A percentile compares a stretch with the other conserved stretches of the same genome.
These are phyloP conservation scores for Homarus americanus DNA, from an alignment of 1,140 invertebrate genomes.

Conservation along the genomic window DNA sequence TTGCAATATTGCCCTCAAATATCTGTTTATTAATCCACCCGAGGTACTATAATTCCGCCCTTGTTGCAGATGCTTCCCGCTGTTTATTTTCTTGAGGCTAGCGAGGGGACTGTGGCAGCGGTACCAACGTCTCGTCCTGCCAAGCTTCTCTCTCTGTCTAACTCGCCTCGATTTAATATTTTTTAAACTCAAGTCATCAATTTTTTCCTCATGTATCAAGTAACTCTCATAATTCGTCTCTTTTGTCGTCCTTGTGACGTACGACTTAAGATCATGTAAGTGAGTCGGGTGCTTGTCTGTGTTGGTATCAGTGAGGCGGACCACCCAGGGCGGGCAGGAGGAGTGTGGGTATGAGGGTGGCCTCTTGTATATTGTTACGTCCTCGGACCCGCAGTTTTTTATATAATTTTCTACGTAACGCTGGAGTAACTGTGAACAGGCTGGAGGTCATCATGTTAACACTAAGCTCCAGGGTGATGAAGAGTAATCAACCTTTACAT, in stretches of 20 bases:
- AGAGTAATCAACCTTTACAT: no score
- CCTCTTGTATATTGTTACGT: not conserved
- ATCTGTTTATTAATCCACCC: constrained; percentile 19
- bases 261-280: not conserved
- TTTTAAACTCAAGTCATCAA: not conserved
- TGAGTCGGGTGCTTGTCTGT: not conserved
- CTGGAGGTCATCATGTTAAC: no score
- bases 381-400: not conserved
- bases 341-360: not conserved
- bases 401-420: no score
- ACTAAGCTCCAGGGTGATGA: no score
- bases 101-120: not conserved
- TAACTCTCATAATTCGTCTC: not conserved
- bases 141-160: not conserved
- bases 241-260: not conserved
- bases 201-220: not conserved
- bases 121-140: not conserved
- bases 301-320: not conserved
- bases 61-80: not conserved
- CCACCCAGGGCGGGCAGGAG: not conserved
- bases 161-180: not conserved
- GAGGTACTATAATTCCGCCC: constrained; percentile 8
- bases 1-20: constrained; percentile 23
- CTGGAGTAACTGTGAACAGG: no score
- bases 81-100: constrained; percentile 24